Conservation (phyloP, 2,888 invertebrate genomes). For the Conomelus anceps region DNA sequence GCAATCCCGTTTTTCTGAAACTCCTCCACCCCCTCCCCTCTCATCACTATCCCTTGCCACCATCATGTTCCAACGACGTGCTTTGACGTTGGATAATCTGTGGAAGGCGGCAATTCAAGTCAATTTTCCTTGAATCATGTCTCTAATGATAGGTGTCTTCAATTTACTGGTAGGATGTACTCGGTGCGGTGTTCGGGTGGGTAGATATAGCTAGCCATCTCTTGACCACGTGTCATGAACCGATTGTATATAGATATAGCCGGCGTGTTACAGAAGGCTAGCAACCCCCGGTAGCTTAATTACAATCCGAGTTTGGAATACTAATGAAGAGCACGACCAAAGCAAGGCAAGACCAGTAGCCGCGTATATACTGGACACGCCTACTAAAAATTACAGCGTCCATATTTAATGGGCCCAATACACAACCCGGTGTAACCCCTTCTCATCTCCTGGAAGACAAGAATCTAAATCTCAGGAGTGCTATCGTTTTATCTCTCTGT, state of each 20-base stretch:
- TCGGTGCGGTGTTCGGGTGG: not conserved
- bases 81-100: not conserved
- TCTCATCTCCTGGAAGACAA: not conserved
- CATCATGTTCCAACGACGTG: not conserved
- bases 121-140: conserved; percentile 6
- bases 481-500: not conserved
- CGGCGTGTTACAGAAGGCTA: not conserved
- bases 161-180: conserved; percentile 9
- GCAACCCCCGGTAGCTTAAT: conserved; percentile 7
- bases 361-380: not conserved
- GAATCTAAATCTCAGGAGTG: not conserved
- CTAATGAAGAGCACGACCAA: not conserved
- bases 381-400: not conserved
- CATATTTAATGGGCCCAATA: not conserved
- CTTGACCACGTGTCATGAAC: not conserved
- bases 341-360: conserved; percentile 2
- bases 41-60: too few species aligned
- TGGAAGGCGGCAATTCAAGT: not conserved
- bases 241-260: not conserved
- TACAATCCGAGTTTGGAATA: conserved; percentile 9
- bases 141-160: conserved; percentile 8
- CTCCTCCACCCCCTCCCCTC: not conserved
- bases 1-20: not conserved
- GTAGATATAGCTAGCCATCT: not conserved
- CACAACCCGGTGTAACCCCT: not conserved